phyloP scores from a whole-genome alignment of 2,797 vertebrate species.

The Phrynocephalus forsythii region DNA sequence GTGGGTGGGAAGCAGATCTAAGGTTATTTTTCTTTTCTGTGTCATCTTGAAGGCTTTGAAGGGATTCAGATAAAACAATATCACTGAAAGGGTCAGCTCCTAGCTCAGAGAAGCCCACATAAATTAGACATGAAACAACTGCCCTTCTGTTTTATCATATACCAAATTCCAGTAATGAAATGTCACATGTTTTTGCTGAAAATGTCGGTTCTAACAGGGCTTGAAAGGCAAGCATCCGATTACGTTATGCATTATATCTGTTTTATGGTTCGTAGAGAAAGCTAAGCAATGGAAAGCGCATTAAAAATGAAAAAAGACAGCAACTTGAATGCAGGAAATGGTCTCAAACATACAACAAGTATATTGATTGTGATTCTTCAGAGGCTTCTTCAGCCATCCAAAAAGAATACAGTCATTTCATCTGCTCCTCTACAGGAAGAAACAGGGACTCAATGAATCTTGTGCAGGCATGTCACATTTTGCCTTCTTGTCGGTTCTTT shows the following conservation, averaged over 20 bases:
- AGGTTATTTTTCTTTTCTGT: not conserved
- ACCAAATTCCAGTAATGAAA: conserved; percentile 14
- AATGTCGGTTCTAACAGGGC: not conserved
- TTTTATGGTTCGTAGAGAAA: conserved; percentile 6
- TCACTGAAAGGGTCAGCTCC: not conserved
- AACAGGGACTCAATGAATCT: not conserved
- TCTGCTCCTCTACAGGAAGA: not conserved
- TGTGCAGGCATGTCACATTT: not conserved
- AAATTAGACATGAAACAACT: conserved; percentile 20
- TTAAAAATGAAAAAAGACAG: conserved; percentile 17
- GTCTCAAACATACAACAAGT: not conserved
- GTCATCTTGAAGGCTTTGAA: not conserved
- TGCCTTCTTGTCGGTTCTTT: not conserved
- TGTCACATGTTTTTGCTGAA: not conserved
- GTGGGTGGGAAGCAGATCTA: not conserved
- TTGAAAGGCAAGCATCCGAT: conserved; percentile 24
- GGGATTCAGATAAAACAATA: conserved; percentile 13
- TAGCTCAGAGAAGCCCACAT: not conserved
- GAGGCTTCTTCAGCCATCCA: not conserved
- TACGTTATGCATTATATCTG: not conserved
- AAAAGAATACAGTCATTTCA: not conserved
- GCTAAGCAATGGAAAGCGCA: not conserved
- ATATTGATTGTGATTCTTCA: not conserved
- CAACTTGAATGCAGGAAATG: not conserved
- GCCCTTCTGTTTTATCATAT: conserved; percentile 12